Evolutionary conservation across 2,113 vertebrate genomes (phyloP).

Genomic region (Morone saxatilis): DNA sequence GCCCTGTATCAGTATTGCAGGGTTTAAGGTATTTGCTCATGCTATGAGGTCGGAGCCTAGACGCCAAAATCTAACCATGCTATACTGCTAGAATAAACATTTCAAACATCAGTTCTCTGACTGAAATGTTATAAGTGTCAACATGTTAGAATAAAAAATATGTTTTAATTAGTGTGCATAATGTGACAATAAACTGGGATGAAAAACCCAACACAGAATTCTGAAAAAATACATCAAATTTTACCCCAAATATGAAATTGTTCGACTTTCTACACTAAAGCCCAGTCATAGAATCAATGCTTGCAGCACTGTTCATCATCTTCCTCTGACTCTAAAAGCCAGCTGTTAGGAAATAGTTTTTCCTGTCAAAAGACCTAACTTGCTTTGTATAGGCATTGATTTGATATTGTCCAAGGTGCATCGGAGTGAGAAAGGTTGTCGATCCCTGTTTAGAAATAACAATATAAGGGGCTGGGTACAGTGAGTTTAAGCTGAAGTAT

Average conservation of each 20-base stretch:
- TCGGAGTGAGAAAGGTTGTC: constrained; percentile 12
- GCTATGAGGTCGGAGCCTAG: too few species aligned
- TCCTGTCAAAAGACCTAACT: constrained; percentile 9
- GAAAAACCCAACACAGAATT: not conserved
- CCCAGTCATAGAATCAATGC: not conserved
- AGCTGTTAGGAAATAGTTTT: constrained; percentile 2
- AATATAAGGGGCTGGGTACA: constrained; percentile 5
- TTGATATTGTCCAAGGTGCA: constrained; percentile 27
- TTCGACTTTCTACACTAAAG: not conserved
- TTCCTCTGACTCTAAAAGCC: constrained; percentile 11
- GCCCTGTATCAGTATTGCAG: too few species aligned
- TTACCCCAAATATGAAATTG: not conserved
- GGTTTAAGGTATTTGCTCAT: too few species aligned
- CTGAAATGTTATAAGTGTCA: too few species aligned
- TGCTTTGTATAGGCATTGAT: constrained; percentile 19
- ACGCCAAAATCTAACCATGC: too few species aligned
- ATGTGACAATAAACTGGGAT: not conserved
- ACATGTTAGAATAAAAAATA: not conserved
- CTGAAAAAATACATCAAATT: not conserved
- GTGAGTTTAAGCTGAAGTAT: constrained; percentile 18
- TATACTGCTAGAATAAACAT: too few species aligned
- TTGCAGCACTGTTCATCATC: not conserved
- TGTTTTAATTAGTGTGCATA: not conserved
- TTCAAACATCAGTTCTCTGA: too few species aligned
- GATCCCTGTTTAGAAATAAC: constrained; percentile 22